These are phyloP conservation scores for Sphecodes monilicornis DNA, from an alignment of 2,888 invertebrate species.

Conservation along the genomic window DNA sequence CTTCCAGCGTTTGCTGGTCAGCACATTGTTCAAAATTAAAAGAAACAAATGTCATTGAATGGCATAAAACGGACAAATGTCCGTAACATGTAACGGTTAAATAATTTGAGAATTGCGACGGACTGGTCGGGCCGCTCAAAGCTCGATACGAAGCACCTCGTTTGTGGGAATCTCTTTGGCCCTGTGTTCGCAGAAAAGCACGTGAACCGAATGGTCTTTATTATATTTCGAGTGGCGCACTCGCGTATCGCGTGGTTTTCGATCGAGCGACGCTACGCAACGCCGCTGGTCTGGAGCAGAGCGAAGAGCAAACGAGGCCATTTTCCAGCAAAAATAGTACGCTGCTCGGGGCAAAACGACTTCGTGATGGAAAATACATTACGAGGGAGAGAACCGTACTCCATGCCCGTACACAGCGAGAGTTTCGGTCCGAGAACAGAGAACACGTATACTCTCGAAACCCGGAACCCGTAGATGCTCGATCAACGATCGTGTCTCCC, in stretches of 20 bases:
- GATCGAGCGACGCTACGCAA: slow-evolving; percentile 58
- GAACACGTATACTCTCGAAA: background rate
- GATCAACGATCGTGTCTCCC: slow-evolving; percentile 19
- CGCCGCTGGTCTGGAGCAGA: slow-evolving; percentile 22
- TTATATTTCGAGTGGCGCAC: slow-evolving; percentile 49
- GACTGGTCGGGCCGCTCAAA: background rate
- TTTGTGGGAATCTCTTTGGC: background rate
- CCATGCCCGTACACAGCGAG: slow-evolving; percentile 7
- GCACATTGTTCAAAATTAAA: no score
- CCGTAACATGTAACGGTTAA: background rate
- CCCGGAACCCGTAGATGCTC: background rate
- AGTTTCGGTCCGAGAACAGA: slow-evolving; percentile 47
- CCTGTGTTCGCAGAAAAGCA: background rate
- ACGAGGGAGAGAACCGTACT: slow-evolving; percentile 57
- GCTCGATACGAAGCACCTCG: background rate
- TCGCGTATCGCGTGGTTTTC: slow-evolving; percentile 58
- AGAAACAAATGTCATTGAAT: no score
- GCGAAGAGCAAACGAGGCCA: slow-evolving; percentile 63
- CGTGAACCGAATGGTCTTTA: slow-evolving; percentile 47
- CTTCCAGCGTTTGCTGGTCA: no score
- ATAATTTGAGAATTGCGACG: background rate
- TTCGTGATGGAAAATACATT: slow-evolving; percentile 73
- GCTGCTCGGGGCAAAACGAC: slow-evolving; percentile 58
- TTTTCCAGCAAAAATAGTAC: slow-evolving; percentile 64
- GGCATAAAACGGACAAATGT: no score